Percentiles rank a stretch among this genome's conserved stretches.
These are phyloP conservation scores for Miopithecus talapoin DNA, from an alignment of 2,797 vertebrate species.

Conservation along the genomic window DNA sequence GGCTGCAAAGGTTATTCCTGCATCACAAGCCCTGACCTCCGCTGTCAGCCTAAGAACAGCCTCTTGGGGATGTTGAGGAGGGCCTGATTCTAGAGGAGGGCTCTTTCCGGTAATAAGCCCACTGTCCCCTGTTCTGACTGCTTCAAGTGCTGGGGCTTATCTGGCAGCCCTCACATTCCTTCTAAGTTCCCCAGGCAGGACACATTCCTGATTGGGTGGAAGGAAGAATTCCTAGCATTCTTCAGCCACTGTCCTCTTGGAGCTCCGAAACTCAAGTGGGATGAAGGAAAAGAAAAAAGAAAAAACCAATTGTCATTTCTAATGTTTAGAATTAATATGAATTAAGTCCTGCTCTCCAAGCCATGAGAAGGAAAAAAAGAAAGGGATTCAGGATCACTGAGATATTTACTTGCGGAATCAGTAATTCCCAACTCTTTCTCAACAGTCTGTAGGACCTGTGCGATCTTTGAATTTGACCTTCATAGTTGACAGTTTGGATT, in stretches of 20 bases:
- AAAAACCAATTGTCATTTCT: neutral
- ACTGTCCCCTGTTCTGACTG: neutral
- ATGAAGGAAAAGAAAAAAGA: neutral
- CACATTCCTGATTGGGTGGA: slow-evolving; percentile 71
- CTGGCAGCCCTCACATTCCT: slow-evolving; percentile 51
- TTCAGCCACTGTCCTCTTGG: slow-evolving; percentile 40
- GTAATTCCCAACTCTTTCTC: neutral
- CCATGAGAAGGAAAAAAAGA: neutral
- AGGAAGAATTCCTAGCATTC: slow-evolving; percentile 72
- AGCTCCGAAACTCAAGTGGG: slow-evolving; percentile 32
- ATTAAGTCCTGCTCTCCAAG: neutral
- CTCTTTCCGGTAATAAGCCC: neutral
- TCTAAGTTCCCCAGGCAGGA: slow-evolving; percentile 56
- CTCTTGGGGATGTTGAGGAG: neutral
- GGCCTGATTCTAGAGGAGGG: neutral
- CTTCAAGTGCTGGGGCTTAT: slow-evolving; percentile 24
- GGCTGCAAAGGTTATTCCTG: slow-evolving; percentile 1
- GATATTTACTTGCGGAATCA: neutral
- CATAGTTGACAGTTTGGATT: neutral
- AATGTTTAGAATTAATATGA: slow-evolving; percentile 21
- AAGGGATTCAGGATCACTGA: neutral
- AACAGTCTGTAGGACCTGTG: neutral
- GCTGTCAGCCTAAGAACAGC: neutral
- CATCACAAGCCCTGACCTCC: neutral
- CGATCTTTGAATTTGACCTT: neutral